Conservation (phyloP, 1,140 invertebrate genomes). For the Bombus soroeensis region DNA sequence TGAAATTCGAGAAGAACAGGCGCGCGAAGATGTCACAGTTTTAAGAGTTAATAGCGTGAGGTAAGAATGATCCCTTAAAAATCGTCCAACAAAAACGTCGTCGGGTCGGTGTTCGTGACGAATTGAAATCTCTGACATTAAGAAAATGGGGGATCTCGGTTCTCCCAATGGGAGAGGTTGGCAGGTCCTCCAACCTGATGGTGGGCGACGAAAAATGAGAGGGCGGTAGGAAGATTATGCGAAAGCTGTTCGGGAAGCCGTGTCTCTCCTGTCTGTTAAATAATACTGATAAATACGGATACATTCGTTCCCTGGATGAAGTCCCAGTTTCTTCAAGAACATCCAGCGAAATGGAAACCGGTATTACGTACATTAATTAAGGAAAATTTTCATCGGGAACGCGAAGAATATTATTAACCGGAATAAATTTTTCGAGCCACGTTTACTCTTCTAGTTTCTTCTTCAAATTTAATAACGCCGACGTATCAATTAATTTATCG, state of each 20-base stretch:
- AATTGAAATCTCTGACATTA: conserved; percentile 70
- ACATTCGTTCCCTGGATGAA: neutral
- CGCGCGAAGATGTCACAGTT: no score
- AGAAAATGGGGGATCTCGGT: conserved; percentile 64
- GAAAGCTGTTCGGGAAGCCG: conserved; percentile 22
- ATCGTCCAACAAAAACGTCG: conserved; percentile 44
- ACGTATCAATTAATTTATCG: neutral
- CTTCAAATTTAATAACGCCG: no score
- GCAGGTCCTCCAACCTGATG: conserved; percentile 53
- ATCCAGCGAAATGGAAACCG: neutral
- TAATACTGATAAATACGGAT: conserved; percentile 14
- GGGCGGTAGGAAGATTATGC: conserved; percentile 36
- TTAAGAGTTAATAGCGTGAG: neutral
- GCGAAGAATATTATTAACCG: neutral
- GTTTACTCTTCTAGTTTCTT: neutral
- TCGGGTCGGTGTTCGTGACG: conserved; percentile 51
- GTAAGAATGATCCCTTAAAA: neutral
- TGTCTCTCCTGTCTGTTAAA: conserved; percentile 18
- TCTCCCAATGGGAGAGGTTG: conserved; percentile 52
- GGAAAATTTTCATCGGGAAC: neutral
- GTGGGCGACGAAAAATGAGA: conserved; percentile 47
- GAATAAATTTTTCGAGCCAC: neutral
- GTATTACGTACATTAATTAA: neutral
- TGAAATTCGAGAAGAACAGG: neutral
- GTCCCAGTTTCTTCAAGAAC: neutral